A percentile compares a stretch with the other conserved stretches of the same genome.
Evolutionary conservation across 2,888 invertebrate species (phyloP).

Genomic region (Pammene fasciana): DNA sequence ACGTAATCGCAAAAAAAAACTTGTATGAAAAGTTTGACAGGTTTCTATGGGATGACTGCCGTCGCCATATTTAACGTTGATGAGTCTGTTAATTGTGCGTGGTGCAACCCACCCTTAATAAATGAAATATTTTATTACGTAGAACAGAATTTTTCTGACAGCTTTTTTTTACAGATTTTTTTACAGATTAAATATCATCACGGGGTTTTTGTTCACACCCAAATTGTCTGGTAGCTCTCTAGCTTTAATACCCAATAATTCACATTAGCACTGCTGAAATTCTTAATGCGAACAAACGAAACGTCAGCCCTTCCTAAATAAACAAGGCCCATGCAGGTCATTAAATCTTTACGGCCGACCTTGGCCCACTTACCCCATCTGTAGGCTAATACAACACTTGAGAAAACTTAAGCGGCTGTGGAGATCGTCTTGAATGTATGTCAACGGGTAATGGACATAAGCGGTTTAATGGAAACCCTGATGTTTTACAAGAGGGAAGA

Average conservation of each 20-base stretch:
- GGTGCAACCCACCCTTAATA: no score
- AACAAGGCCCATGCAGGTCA: constrained; percentile 33
- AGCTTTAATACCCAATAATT: neutral
- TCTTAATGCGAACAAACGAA: constrained; percentile 14
- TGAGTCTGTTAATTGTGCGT: no score
- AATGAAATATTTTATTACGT: no score
- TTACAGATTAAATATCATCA: no score
- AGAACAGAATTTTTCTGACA: no score
- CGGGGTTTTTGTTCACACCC: no score
- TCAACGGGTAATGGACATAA: constrained; percentile 21
- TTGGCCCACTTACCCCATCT: constrained; percentile 25
- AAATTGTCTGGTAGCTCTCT: no score
- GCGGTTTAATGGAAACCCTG: neutral
- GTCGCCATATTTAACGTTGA: no score
- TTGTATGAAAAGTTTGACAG: no score
- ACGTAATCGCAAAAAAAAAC: no score
- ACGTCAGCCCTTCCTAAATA: constrained; percentile 27
- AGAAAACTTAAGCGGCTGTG: constrained; percentile 25
- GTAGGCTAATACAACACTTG: constrained; percentile 29
- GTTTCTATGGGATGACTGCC: no score
- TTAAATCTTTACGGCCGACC: constrained; percentile 33
- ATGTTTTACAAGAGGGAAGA: neutral
- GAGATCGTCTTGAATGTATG: constrained; percentile 26
- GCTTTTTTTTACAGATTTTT: no score
- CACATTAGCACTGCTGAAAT: constrained; percentile 24